These are phyloP conservation scores for Dasypus novemcinctus DNA, from an alignment of 2,113 vertebrate species.

Conservation along the genomic window DNA sequence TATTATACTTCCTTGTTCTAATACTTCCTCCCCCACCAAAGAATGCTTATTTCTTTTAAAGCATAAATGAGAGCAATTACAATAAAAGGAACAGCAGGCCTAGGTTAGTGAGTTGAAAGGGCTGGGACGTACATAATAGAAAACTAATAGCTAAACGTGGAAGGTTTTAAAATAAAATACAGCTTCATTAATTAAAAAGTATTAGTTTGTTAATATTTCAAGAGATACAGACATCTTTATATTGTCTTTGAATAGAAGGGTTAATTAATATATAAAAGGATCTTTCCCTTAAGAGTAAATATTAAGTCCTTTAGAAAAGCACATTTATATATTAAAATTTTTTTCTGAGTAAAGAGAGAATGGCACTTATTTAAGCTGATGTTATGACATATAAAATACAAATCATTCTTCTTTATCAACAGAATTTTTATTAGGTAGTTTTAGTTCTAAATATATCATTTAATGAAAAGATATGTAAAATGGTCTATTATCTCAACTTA, in stretches of 20 bases:
- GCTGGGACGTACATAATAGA: neutral
- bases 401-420: neutral
- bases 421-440: neutral
- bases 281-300: neutral
- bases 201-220: neutral
- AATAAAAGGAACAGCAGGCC: neutral
- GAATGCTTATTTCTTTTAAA: slow-evolving; percentile 1
- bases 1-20: neutral
- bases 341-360: neutral
- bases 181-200: neutral
- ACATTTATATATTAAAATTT: neutral
- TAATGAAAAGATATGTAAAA: neutral
- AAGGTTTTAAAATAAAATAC: neutral
- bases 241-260: neutral
- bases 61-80: neutral
- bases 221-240: neutral
- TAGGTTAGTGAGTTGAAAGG: neutral
- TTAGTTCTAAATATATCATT: neutral
- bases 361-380: neutral
- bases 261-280: neutral
- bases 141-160: neutral
- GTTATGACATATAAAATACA: neutral
- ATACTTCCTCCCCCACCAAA: neutral
- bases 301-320: neutral
- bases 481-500: neutral